Percentiles rank a stretch among this genome's conserved stretches.
Evolutionary conservation across 2,113 vertebrate species (phyloP).

Genomic region (Nasalis larvatus): DNA sequence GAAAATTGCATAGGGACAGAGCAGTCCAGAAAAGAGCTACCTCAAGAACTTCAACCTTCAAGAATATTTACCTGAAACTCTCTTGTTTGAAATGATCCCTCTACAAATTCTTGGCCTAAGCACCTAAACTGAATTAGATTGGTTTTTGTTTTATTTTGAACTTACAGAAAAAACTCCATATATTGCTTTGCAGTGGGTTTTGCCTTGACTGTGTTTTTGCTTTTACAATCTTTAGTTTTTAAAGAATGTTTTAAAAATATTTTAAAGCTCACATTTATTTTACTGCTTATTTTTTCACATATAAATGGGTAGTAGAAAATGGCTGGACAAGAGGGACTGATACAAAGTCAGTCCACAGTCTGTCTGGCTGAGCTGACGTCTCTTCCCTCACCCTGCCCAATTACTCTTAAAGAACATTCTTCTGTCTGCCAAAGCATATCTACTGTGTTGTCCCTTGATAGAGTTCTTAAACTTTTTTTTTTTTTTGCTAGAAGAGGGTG

Average conservation of each 20-base stretch:
- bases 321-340: neutral
- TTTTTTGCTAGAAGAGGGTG: neutral
- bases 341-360: neutral
- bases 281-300: slow-evolving; percentile 29
- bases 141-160: neutral
- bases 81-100: neutral
- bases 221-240: slow-evolving; percentile 20
- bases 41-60: neutral
- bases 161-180: neutral
- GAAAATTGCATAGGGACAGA: slow-evolving; percentile 1
- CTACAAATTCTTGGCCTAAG: slow-evolving; percentile 16
- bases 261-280: slow-evolving; percentile 52
- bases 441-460: neutral
- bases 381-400: neutral
- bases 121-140: neutral
- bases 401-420: neutral
- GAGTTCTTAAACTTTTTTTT: slow-evolving; percentile 3
- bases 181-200: neutral
- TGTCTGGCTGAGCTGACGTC: neutral
- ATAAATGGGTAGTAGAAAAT: slow-evolving; percentile 48
- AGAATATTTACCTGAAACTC: neutral
- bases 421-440: neutral
- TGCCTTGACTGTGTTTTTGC: neutral
- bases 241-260: neutral
- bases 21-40: neutral